phyloP scores from a whole-genome alignment of 2,888 invertebrate species.

The Malachius bipustulatus region DNA sequence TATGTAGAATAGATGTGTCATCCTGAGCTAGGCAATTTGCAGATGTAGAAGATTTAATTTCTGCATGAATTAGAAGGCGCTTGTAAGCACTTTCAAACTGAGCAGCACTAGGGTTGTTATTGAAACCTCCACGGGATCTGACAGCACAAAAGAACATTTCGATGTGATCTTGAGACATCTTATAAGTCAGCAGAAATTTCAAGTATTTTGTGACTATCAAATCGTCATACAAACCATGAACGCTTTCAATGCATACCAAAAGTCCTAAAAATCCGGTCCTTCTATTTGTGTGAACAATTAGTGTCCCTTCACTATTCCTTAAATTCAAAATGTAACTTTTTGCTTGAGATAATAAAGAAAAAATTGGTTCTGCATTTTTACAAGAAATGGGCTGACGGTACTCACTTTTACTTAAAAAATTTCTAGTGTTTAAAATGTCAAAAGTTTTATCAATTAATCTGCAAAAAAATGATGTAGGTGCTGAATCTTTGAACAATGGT shows the following conservation, averaged over 20 bases:
- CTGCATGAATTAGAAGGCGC: conserved; percentile 16
- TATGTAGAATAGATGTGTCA: conserved; percentile 6
- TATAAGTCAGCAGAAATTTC: conserved; percentile 11
- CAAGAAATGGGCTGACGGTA: conserved; percentile 6
- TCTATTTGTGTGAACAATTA: conserved; percentile 5
- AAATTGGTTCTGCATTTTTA: conserved; percentile 4
- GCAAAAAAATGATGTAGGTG: conserved; percentile 20
- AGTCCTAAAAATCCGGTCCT: conserved; percentile 8
- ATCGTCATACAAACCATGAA: conserved; percentile 3
- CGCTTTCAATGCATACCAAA: conserved; percentile 5
- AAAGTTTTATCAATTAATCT: conserved; percentile 18
- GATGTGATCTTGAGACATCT: too few relatives aligned
- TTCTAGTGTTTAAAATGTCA: conserved; percentile 20
- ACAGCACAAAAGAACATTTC: too few relatives aligned
- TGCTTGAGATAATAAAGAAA: not conserved
- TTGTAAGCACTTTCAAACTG: conserved; percentile 20
- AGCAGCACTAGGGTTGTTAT: conserved; percentile 18
- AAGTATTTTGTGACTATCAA: conserved; percentile 7
- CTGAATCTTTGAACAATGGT: conserved; percentile 13
- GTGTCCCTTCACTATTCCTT: not conserved
- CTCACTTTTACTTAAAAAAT: conserved; percentile 2
- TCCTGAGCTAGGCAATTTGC: conserved; percentile 10
- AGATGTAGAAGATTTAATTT: conserved; percentile 5
- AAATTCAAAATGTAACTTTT: not conserved
- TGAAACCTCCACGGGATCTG: conserved; percentile 16